Evolutionary conservation across 2,888 invertebrate genomes (phyloP), one percentile per base, ranked within the genome.

Genomic region (Eumacrocentrus americanus): DNA sequence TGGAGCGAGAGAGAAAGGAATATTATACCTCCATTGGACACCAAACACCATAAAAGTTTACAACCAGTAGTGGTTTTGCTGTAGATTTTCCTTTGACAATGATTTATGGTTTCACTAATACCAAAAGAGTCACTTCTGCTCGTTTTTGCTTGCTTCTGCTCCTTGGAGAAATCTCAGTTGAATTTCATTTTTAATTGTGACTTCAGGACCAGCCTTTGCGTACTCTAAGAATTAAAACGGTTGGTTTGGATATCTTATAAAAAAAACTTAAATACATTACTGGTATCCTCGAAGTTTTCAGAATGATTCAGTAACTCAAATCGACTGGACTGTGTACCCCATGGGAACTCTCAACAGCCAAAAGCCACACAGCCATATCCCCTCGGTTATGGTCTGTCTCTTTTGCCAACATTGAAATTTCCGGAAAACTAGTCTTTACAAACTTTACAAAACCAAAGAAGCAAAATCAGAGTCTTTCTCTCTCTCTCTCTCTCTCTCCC

Each of bases 1-100:
- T 4, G n/a, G 16, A 23, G 16, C 1, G 37, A 52, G 11, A 12
- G 14, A 38, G 6, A 54, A n/a, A 44, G n/a, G 9, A 9, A 44
- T 20, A 42, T 52, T 38, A 38, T 54, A 22, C n/a, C 61, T 64
- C 63, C 60, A 66, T 29, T 67, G 68, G 64, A 61, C n/a, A n/a
- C 74, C 68, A 72, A 75, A 74, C 67, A 73, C 71, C 75, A 72
- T 79, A 77, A 79, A 79, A 65, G 72, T 79, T 77, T 79, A 79
- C 67, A 66, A 72, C 71, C 65, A 70, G 71, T 74, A 74, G 77
- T 74, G 77, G 74, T 77, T 78, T 29, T 69, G 73, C 68, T 72
- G 69, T 50, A 42, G 68, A 71, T 72, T 73, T 76, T 71, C 74
- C 73, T 70, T 68, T 63, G 63, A 60, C 55, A 55, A 69, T 75